A percentile compares a stretch with the other conserved stretches of the same genome.
Evolutionary conservation across 2,113 vertebrate species (phyloP).

Genomic region (Entelurus aequoreus): DNA sequence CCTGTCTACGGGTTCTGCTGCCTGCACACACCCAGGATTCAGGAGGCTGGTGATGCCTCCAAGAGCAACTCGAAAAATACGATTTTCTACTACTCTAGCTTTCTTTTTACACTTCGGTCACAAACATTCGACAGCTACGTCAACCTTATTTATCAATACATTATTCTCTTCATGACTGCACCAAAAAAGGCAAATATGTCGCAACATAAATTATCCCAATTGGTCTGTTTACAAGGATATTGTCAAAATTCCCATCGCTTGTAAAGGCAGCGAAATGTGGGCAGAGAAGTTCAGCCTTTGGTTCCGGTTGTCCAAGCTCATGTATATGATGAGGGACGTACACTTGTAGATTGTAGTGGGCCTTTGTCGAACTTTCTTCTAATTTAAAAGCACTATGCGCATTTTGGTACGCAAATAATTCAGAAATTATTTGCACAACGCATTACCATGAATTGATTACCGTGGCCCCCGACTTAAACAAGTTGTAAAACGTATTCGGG

Average conservation of each 20-base stretch:
- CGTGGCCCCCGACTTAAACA: too few species aligned
- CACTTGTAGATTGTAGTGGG: too few species aligned
- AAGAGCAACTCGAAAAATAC: slow-evolving; percentile 36
- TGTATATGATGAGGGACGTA: neutral
- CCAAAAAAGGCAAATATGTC: neutral
- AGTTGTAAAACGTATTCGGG: too few species aligned
- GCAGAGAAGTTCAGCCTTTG: slow-evolving; percentile 27
- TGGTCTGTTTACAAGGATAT: neutral
- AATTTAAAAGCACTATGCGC: neutral
- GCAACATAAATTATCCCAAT: neutral
- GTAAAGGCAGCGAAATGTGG: slow-evolving; percentile 11
- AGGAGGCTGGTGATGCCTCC: slow-evolving; percentile 54
- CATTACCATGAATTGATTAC: too few species aligned
- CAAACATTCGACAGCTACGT: neutral
- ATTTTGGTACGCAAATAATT: too few species aligned
- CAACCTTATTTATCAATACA: neutral
- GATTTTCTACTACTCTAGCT: neutral
- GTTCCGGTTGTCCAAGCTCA: neutral
- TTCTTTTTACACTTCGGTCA: neutral
- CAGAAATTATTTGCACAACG: too few species aligned
- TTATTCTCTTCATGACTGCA: too few species aligned
- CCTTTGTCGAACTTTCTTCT: neutral
- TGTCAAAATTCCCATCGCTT: neutral
- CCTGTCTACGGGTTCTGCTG: slow-evolving; percentile 29
- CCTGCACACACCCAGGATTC: slow-evolving; percentile 59